phyloP scores from a whole-genome alignment of 2,888 invertebrate genomes.

The Philopedon plagiatum region DNA sequence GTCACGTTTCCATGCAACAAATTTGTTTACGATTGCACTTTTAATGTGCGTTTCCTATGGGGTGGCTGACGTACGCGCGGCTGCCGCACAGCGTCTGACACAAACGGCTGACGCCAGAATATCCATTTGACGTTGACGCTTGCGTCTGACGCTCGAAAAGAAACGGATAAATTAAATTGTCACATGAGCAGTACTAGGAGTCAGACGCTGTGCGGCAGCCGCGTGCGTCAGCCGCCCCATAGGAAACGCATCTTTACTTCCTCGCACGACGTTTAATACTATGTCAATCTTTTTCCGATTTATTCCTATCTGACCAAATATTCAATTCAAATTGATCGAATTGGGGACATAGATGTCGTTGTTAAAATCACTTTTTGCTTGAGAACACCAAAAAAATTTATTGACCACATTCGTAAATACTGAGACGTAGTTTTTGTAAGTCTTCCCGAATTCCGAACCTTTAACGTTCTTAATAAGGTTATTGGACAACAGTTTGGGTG shows the following conservation, averaged over 20 bases:
- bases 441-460: neutral
- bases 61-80: no score
- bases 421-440: neutral
- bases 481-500: neutral
- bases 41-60: no score
- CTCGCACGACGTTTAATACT: neutral
- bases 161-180: no score
- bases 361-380: neutral
- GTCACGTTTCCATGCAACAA: neutral
- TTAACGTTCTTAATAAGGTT: neutral
- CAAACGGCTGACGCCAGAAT: no score
- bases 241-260: no score
- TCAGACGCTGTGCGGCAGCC: no score
- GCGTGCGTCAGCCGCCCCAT: no score
- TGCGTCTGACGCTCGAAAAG: no score
- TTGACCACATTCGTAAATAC: neutral
- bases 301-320: neutral
- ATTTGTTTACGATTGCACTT: neutral
- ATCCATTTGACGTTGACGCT: no score
- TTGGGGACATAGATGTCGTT: neutral
- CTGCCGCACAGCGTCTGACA: no score
- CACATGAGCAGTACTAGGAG: no score
- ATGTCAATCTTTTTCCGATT: neutral
- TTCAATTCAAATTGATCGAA: neutral
- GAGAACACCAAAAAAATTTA: neutral